These are phyloP conservation scores for Synergus gifuensis DNA, from an alignment of 2,888 invertebrate species.

Conservation along the genomic window DNA sequence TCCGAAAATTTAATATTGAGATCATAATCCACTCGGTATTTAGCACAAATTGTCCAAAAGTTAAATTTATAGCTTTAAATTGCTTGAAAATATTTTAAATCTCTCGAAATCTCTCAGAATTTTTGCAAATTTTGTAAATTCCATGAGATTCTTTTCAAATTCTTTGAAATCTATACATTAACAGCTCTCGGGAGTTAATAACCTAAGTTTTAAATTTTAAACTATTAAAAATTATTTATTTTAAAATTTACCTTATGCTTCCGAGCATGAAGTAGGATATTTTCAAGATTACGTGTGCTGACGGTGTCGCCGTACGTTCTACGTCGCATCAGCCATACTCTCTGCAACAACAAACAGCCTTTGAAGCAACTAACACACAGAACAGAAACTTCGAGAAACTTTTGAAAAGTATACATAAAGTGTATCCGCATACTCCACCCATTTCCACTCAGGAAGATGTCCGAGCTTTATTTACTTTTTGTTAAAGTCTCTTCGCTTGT, in stretches of 20 bases:
- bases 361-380: neutral
- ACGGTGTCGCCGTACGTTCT: constrained; percentile 68
- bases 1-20: neutral
- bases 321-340: constrained; percentile 68
- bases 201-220: no score
- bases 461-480: neutral
- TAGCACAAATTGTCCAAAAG: no score
- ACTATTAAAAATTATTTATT: no score
- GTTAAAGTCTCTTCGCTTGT: neutral
- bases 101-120: no score
- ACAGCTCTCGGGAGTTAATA: no score
- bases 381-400: neutral
- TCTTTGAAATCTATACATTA: no score
- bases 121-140: no score
- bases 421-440: neutral
- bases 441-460: neutral
- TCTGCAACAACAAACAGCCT: constrained; percentile 63
- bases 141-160: no score
- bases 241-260: constrained; percentile 60
- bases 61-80: no score
- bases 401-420: neutral
- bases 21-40: no score
- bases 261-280: constrained; percentile 59
- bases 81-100: no score
- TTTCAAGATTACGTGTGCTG: constrained; percentile 66